phyloP scores from a whole-genome alignment of 1,140 invertebrate species.

The Atta texana region DNA sequence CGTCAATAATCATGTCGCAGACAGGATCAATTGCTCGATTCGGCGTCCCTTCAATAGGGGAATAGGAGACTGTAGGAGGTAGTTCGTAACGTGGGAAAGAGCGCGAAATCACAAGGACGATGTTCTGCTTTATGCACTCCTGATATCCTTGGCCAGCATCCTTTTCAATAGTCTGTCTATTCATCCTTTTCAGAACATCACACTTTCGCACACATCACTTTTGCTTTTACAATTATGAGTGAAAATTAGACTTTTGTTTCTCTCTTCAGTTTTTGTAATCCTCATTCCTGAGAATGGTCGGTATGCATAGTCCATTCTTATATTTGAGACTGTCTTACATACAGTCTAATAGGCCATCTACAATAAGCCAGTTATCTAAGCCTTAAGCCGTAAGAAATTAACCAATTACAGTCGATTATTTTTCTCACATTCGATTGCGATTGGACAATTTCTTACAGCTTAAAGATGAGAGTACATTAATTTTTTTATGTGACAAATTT shows the following conservation, averaged over 20 bases:
- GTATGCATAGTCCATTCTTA: too few species aligned
- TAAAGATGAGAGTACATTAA: too few species aligned
- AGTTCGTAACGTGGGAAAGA: constrained; percentile 68
- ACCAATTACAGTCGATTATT: too few species aligned
- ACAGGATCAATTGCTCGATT: constrained; percentile 65
- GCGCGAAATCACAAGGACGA: constrained; percentile 41
- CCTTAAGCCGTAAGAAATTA: too few species aligned
- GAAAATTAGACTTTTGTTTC: background rate
- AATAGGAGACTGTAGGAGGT: constrained; percentile 72
- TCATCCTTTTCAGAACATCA: background rate
- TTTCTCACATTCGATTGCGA: too few species aligned
- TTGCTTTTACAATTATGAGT: background rate
- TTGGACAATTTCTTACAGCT: too few species aligned
- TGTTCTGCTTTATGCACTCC: constrained; percentile 76
- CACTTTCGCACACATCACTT: background rate
- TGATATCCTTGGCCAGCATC: constrained; percentile 76
- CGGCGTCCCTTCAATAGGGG: constrained; percentile 77
- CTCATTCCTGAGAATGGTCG: too few species aligned
- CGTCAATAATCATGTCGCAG: constrained; percentile 58
- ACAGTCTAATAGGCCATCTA: too few species aligned
- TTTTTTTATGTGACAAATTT: too few species aligned
- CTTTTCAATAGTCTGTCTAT: constrained; percentile 67
- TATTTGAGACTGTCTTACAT: too few species aligned
- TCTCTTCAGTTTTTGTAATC: constrained; percentile 10
- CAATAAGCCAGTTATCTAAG: too few species aligned